Evolutionary conservation across 1,140 invertebrate species (phyloP), one percentile per base, ranked within the genome.

Genomic region (Pseudomyrmex gracilis): DNA sequence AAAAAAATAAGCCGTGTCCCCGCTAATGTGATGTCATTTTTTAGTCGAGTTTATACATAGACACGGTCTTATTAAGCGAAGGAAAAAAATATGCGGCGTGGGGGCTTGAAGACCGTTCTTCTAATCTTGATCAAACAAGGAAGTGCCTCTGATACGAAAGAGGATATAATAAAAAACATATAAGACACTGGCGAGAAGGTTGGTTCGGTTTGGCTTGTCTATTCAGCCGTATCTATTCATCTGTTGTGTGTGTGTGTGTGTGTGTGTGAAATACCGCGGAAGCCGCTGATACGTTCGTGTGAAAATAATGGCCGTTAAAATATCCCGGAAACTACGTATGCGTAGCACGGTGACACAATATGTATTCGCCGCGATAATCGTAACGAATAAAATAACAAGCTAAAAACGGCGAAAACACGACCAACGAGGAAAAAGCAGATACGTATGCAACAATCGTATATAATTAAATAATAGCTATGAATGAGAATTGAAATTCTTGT

Each of bases 81-180:
- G 47, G n/a, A 70, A 57, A 77, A 76, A 76, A 83, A 82, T 84
- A 51, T 66, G 17, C 77, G 43, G 61, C 85, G 13, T 73, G 51
- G 68, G 67, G 22, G 24, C 77, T 60, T 78, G 86, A 84, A 86
- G 73, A 68, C 57, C 76, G 20, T 61, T 77, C 34, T 7, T 34
- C 82, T 88, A 89, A 89, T 89, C 88, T 89, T 88, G 88, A 88
- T 89, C 88, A 70, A 66, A 70, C 84, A 64, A 70, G 74, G 82
- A 77, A 84, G n/a, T 88, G 17, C 43, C 45, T 66, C 5, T 34
- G 34, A 67, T 53, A 64, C 9, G 57, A 49, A 80, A 17, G 58
- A 67, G 63, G 63, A 83, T 83, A 84, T 71, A 87, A 88, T 68
- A 77, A 34, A 34, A 34, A 24, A 77, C 84, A 47, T 20, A 60